Evolutionary conservation across 2,113 vertebrate species (phyloP), one percentile per base, ranked within the genome.

Genomic region (Polypterus senegalus): DNA sequence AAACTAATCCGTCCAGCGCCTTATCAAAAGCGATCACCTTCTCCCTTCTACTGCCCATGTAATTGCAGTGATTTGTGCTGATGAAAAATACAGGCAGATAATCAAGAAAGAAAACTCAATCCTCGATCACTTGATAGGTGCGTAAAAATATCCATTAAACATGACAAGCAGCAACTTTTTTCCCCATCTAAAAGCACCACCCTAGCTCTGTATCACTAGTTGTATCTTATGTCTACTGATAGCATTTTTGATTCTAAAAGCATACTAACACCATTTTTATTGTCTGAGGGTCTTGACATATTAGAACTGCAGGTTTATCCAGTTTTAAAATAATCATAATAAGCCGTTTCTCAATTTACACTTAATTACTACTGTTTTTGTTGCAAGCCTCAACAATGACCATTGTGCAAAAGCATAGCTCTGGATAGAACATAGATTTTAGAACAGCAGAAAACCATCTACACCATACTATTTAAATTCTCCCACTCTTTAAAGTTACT

Each of bases 51-150:
- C 78, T 71, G 76, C 76, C 72, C 76, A 78, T 75, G 77, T 87
- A 90, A 90, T 83, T 90, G 83, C 79, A 86, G 79, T 84, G 83
- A 94, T 90, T 88, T 88, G 80, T 83, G 79, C 77, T 86, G 82
- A 85, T 80, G 76, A 91, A 84, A 87, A 84, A 77, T 80, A 81
- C 60, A 81, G 71, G 74, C 71, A 85, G 84, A 83, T 80, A 86
- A 86, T 68, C 73, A 81, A 82, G 83, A 81, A 79, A 71, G 74
- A 62, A 70, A 81, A 74, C 66, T 76, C 71, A 75, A 69, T 71
- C 79, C 75, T 68, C 77, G 70, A 85, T 81, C 78, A 75, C 65
- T 45, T 67, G 77, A 84, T 81, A 77, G 63, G 54, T 69, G 66
- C 59, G 61, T 59, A 5, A 71, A 72, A 58, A 58, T 43, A 45